These are phyloP conservation scores for Melitaea cinxia DNA, from an alignment of 1,140 invertebrate species.

Conservation along the genomic window DNA sequence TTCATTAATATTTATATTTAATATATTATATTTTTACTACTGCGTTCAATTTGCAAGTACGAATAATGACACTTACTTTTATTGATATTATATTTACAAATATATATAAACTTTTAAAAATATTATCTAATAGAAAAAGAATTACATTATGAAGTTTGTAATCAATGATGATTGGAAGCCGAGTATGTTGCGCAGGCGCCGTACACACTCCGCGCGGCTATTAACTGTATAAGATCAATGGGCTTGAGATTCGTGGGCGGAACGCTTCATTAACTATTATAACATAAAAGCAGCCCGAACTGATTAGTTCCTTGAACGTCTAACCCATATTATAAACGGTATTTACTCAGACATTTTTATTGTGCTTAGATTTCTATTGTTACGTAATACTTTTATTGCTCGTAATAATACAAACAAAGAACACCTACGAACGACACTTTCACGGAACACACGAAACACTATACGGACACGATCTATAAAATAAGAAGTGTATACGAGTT, in stretches of 20 bases:
- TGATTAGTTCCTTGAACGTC: conserved; percentile 61
- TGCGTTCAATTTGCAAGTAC: no score
- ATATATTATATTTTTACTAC: no score
- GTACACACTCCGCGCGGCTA: conserved; percentile 48
- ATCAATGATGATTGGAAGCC: conserved; percentile 49
- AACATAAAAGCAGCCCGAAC: conserved; percentile 68
- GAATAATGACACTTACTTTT: no score
- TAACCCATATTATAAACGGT: conserved; percentile 36
- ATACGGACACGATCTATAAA: conserved; percentile 56
- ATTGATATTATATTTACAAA: no score
- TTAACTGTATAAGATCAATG: conserved; percentile 69
- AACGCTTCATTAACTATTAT: conserved; percentile 75
- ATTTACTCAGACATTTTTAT: conserved; percentile 39
- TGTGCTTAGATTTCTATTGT: conserved; percentile 35
- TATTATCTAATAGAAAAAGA: conserved; percentile 3
- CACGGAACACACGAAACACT: conserved; percentile 48
- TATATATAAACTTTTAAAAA: background rate
- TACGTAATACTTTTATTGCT: conserved; percentile 48
- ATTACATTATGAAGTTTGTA: conserved; percentile 44
- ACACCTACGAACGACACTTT: conserved; percentile 51
- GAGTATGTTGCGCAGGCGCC: conserved; percentile 42
- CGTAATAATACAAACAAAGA: conserved; percentile 54
- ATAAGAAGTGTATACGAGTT: conserved; percentile 50
- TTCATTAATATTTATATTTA: background rate
- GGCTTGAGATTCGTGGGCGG: conserved; percentile 63